Conservation (phyloP, 2,797 vertebrate genomes). For the Halcyon leucocephala region DNA sequence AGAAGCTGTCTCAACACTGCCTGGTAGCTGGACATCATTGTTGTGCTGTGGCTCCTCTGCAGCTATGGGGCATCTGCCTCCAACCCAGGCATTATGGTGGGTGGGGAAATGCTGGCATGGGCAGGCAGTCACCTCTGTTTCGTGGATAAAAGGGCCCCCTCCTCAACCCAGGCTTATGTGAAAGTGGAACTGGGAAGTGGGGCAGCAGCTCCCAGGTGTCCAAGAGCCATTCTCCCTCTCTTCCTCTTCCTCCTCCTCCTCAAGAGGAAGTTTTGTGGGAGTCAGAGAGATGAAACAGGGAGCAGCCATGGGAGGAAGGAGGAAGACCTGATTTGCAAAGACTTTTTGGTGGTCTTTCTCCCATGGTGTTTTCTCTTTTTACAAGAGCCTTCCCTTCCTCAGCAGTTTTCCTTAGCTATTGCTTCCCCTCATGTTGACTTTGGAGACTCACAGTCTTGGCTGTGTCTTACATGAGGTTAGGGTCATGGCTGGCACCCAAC, state of each 20-base stretch:
- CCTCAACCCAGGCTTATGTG: background rate
- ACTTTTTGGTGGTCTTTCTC: background rate
- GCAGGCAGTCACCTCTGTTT: background rate
- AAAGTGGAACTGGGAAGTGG: background rate
- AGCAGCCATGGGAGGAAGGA: background rate
- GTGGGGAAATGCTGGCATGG: background rate
- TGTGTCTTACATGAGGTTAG: background rate
- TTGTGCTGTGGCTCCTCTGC: fast-evolving
- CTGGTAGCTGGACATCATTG: fast-evolving
- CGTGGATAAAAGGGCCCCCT: fast-evolving
- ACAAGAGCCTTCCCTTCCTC: background rate
- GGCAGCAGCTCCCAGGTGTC: background rate
- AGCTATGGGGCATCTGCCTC: background rate
- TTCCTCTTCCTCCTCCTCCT: background rate
- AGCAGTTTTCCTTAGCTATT: background rate
- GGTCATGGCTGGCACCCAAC: background rate
- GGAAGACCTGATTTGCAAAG: background rate
- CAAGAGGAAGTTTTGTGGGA: background rate
- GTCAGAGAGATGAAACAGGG: background rate
- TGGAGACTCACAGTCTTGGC: background rate
- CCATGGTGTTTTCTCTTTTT: fast-evolving
- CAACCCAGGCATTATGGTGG: background rate
- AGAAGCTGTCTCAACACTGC: background rate
- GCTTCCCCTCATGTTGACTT: background rate
- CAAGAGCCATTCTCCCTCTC: background rate